A percentile compares a stretch with the other conserved stretches of the same genome.
These are phyloP conservation scores for Lagopus leucura DNA, from an alignment of 2,113 vertebrate genomes.

Conservation along the genomic window DNA sequence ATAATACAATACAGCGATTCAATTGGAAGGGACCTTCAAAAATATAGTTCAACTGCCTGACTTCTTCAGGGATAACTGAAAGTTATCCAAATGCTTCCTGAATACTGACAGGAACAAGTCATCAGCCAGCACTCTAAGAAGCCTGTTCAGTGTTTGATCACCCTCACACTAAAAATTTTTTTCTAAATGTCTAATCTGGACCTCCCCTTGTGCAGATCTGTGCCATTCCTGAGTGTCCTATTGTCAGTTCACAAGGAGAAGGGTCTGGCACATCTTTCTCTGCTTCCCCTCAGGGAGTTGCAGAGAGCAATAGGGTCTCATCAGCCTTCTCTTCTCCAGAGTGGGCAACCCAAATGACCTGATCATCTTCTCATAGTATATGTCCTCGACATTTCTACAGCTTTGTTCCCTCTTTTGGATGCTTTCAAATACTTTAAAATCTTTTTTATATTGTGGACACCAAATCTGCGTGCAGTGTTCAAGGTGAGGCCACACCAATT, in stretches of 20 bases:
- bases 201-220: not conserved
- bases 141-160: not conserved
- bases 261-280: not conserved
- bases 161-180: not conserved
- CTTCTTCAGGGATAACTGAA: not conserved
- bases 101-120: not conserved
- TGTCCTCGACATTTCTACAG: not conserved
- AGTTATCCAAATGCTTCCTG: not conserved
- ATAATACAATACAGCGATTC: too few relatives aligned
- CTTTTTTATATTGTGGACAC: not conserved
- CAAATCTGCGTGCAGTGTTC: not conserved
- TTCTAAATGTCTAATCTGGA: not conserved
- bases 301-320: not conserved
- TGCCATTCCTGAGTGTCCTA: not conserved
- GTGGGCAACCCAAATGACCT: not conserved
- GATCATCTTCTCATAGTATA: not conserved
- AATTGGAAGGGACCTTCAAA: not conserved
- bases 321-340: not conserved
- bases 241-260: not conserved
- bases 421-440: not conserved
- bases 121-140: not conserved
- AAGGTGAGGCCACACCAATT: not conserved
- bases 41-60: not conserved
- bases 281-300: not conserved
- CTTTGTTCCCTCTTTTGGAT: not conserved